Evolutionary conservation across 2,888 invertebrate genomes (phyloP).

Genomic region (Ichneumoninae sp.): DNA sequence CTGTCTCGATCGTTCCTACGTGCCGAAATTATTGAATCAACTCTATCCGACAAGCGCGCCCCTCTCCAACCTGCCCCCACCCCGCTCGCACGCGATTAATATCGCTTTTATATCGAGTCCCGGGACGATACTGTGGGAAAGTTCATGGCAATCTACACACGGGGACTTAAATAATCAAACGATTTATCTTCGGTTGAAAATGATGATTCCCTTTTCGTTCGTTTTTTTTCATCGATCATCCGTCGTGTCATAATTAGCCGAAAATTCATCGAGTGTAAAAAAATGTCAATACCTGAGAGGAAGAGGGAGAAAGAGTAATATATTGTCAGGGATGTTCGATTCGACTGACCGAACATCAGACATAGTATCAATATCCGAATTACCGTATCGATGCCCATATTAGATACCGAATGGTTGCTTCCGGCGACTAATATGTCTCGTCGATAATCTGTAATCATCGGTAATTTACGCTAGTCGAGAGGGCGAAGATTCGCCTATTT

Average conservation of each 20-base stretch:
- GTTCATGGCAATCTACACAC: constrained; percentile 21
- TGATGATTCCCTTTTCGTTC: not conserved
- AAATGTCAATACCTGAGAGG: not conserved
- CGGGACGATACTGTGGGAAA: not conserved
- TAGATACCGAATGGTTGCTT: not conserved
- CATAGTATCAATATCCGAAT: not conserved
- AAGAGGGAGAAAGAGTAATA: not conserved
- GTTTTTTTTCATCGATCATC: not conserved
- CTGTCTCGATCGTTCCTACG: constrained; percentile 59
- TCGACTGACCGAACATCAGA: not conserved
- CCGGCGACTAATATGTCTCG: not conserved
- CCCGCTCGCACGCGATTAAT: constrained; percentile 43
- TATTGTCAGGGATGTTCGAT: not conserved
- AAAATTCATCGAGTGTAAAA: not conserved
- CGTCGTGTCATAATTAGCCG: not conserved
- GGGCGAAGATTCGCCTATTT: not conserved
- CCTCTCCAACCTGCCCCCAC: constrained; percentile 1
- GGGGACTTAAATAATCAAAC: constrained; percentile 5
- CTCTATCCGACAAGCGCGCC: constrained; percentile 29
- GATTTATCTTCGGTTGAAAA: constrained; percentile 9
- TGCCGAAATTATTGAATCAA: constrained; percentile 59
- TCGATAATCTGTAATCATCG: not conserved
- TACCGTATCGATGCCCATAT: not conserved
- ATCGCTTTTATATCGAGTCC: constrained; percentile 52
- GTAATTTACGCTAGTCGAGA: not conserved